Evolutionary conservation across 2,797 vertebrate species (phyloP), one percentile per base, ranked within the genome.

Genomic region (Rachycentron canadum): DNA sequence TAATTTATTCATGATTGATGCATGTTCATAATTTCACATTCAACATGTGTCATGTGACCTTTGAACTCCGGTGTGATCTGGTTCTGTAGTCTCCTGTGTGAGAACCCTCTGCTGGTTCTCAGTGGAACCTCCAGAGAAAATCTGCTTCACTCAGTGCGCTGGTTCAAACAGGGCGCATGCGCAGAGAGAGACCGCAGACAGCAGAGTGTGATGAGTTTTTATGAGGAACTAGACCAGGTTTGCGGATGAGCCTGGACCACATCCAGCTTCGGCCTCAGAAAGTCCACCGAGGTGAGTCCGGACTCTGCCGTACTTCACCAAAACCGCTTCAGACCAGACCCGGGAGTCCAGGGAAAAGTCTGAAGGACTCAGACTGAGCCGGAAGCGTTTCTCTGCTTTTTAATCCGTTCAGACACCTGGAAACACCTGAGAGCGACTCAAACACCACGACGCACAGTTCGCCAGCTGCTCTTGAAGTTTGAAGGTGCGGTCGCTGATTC

Each of bases 251-350:
- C 1, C 17, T 16, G 43, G 17, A 5, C 16, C 43, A 41, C 13
- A 5, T 4, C 14, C 6, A 21, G 1, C 13, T 7, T 13, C 6
- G 7, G 26, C 6, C 26, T 26, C 7, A 16, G 3, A 1, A 2
- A n/a, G 28, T 21, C 11, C 8, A 11, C 34, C 26, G 50, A 79
- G 81, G 81, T 79, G 71, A 71, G 76, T 66, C 34, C n/a, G 32
- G 7, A 26, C 25, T 26, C 16, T 26, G 1, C 7, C 0, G 1
- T 13, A 45, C 43, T 19, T 40, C 38, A 40, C 2, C 32, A 32
- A 32, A 7, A 32, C 32, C 32, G 32, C 32, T 32, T 32, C 32
- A 32, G 32, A 32, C 32, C 32, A 32, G 3, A 32, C 32, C 32
- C 32, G 32, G 32, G 32, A 32, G 3, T 32, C 7, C 32, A 32